Percentiles rank a stretch among this genome's conserved stretches.
These are phyloP conservation scores for Drosophila paulistorum DNA, from an alignment of 1,140 invertebrate species.

Conservation along the genomic window DNA sequence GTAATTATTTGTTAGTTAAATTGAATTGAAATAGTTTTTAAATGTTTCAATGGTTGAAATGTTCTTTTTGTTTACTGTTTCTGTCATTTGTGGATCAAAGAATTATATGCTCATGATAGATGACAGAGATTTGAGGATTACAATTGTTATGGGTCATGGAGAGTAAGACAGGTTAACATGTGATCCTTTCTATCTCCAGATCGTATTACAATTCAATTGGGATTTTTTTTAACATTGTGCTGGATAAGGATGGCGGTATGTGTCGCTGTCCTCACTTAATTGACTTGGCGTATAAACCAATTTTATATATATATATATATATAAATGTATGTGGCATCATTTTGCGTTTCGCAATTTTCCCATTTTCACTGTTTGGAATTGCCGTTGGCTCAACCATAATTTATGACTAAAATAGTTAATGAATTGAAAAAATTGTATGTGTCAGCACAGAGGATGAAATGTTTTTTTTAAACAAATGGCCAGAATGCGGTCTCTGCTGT, in stretches of 20 bases:
- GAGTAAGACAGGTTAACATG: too few species aligned
- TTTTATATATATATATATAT: not conserved
- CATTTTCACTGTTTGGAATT: constrained; percentile 8
- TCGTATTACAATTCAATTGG: not conserved
- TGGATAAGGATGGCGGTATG: not conserved
- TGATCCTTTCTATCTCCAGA: not conserved
- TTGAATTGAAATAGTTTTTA: too few species aligned
- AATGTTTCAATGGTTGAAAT: too few species aligned
- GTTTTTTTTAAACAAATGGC: constrained; percentile 53
- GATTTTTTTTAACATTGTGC: not conserved
- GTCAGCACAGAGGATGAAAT: constrained; percentile 57
- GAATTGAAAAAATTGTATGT: constrained; percentile 64
- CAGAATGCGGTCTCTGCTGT: constrained; percentile 35
- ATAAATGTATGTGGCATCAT: not conserved
- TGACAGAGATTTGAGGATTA: too few species aligned
- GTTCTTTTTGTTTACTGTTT: too few species aligned
- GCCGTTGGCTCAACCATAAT: constrained; percentile 37
- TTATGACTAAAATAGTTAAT: constrained; percentile 68
- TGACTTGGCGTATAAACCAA: constrained; percentile 9
- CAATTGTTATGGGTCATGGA: too few species aligned
- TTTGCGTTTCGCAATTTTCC: not conserved
- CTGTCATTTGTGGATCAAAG: too few species aligned
- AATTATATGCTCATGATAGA: too few species aligned
- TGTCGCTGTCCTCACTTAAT: constrained; percentile 3
- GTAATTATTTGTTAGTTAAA: too few species aligned